Percentiles rank a stretch among this genome's conserved stretches.
These are phyloP conservation scores for Ruditapes philippinarum DNA, from an alignment of 1,140 invertebrate genomes.

Conservation along the genomic window DNA sequence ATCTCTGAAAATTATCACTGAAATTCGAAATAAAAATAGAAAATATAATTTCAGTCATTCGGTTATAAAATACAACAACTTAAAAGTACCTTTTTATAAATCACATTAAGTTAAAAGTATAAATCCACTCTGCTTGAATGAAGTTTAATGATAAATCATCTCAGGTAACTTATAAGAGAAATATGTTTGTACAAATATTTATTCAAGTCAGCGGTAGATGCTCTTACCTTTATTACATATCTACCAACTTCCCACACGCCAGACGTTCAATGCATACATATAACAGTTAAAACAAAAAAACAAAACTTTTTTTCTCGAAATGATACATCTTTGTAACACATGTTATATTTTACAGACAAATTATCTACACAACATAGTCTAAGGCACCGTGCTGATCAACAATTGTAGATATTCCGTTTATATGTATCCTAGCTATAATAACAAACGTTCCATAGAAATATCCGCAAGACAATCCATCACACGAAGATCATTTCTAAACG, in stretches of 20 bases:
- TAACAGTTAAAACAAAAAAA: constrained; percentile 20
- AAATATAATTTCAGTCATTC: too few relatives aligned
- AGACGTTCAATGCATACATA: not conserved
- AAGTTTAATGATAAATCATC: not conserved
- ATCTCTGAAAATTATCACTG: too few relatives aligned
- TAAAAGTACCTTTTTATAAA: too few relatives aligned
- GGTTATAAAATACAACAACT: too few relatives aligned
- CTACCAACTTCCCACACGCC: not conserved
- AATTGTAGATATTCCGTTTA: not conserved
- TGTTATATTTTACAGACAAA: not conserved
- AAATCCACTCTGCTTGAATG: not conserved
- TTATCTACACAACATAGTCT: not conserved
- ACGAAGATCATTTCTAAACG: too few relatives aligned
- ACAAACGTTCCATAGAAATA: not conserved
- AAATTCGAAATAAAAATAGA: too few relatives aligned
- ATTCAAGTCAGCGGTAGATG: not conserved
- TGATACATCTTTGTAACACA: constrained; percentile 26
- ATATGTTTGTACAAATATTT: constrained; percentile 6
- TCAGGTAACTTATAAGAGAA: not conserved
- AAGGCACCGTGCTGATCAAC: not conserved
- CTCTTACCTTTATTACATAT: constrained; percentile 19
- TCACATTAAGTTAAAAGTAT: too few relatives aligned
- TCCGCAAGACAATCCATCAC: too few relatives aligned
- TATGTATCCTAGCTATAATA: not conserved
- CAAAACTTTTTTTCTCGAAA: constrained; percentile 6